These are phyloP conservation scores for Tenthredo mesomela DNA, from an alignment of 2,888 invertebrate species.

Conservation along the genomic window DNA sequence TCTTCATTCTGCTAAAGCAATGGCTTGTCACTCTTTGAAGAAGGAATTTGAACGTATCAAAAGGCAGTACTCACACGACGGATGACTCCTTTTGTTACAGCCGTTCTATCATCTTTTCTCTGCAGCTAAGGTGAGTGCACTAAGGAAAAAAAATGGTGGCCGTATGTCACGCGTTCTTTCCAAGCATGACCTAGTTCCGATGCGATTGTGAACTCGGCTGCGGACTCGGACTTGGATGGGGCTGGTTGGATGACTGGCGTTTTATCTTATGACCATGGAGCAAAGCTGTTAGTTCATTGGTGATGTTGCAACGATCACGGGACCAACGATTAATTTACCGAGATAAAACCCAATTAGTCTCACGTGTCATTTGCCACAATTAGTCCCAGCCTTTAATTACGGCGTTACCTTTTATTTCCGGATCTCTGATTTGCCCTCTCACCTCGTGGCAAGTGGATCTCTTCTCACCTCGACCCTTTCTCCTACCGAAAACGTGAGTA, in stretches of 20 bases:
- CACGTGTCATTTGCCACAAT: conserved; percentile 69
- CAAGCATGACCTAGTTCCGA: conserved; percentile 44
- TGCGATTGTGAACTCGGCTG: conserved; percentile 48
- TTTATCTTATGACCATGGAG: conserved; percentile 63
- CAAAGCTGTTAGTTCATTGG: conserved; percentile 65
- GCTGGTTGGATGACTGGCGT: conserved; percentile 65
- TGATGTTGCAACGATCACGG: conserved; percentile 54
- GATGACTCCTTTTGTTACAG: conserved; percentile 43
- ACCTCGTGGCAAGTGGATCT: conserved; percentile 13
- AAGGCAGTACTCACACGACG: conserved; percentile 34
- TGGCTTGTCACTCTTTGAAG: conserved; percentile 38
- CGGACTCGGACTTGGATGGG: conserved; percentile 59
- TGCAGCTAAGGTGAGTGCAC: conserved; percentile 43
- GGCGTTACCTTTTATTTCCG: conserved; percentile 49
- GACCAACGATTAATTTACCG: conserved; percentile 70
- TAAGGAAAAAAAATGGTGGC: conserved; percentile 33
- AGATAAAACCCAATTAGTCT: conserved; percentile 73
- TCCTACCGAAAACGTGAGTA: neutral
- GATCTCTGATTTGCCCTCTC: conserved; percentile 36
- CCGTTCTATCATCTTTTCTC: conserved; percentile 51
- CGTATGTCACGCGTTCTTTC: conserved; percentile 47
- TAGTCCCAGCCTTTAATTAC: conserved; percentile 62
- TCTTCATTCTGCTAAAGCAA: conserved; percentile 31
- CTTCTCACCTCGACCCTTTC: conserved; percentile 14
- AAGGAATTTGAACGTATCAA: conserved; percentile 43